Evolutionary conservation across 2,888 invertebrate species (phyloP).

Genomic region (Camptogramma bilineatum): DNA sequence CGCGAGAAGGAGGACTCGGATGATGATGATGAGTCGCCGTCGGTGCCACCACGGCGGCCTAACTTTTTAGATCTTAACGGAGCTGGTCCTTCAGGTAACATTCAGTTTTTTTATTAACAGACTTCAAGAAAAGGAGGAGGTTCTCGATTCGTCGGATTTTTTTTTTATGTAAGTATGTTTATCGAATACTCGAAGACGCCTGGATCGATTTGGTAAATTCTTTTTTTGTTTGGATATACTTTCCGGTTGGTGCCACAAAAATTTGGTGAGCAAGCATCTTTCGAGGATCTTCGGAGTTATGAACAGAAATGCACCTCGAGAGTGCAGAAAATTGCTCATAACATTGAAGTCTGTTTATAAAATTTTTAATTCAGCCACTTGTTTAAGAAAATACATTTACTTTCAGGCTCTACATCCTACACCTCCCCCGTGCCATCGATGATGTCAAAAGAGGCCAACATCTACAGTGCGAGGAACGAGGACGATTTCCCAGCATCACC

Average conservation of each 20-base stretch:
- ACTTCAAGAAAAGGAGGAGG: too few relatives aligned
- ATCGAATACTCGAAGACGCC: too few relatives aligned
- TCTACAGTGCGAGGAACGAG: slow-evolving; percentile 50
- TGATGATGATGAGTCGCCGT: neutral
- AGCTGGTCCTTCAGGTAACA: slow-evolving; percentile 31
- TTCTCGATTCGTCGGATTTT: too few relatives aligned
- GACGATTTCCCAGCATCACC: slow-evolving; percentile 49
- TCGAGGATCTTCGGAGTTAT: too few relatives aligned
- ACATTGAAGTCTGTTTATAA: too few relatives aligned
- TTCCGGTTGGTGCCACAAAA: too few relatives aligned
- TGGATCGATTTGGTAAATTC: too few relatives aligned
- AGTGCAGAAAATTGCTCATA: too few relatives aligned
- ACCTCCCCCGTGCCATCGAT: slow-evolving; percentile 32
- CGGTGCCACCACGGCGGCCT: slow-evolving; percentile 35
- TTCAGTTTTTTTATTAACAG: too few relatives aligned
- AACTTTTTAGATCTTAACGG: slow-evolving; percentile 41
- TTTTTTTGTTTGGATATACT: too few relatives aligned
- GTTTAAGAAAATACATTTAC: neutral
- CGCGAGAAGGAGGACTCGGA: slow-evolving; percentile 44
- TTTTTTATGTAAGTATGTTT: too few relatives aligned
- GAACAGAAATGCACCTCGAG: neutral
- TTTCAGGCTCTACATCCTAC: slow-evolving; percentile 35
- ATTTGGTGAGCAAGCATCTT: too few relatives aligned
- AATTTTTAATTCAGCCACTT: neutral
- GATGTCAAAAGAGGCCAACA: slow-evolving; percentile 57